Percentiles rank a stretch among this genome's conserved stretches.
Evolutionary conservation across 2,888 invertebrate genomes (phyloP).

Genomic region (Galerucella nymphaeae): DNA sequence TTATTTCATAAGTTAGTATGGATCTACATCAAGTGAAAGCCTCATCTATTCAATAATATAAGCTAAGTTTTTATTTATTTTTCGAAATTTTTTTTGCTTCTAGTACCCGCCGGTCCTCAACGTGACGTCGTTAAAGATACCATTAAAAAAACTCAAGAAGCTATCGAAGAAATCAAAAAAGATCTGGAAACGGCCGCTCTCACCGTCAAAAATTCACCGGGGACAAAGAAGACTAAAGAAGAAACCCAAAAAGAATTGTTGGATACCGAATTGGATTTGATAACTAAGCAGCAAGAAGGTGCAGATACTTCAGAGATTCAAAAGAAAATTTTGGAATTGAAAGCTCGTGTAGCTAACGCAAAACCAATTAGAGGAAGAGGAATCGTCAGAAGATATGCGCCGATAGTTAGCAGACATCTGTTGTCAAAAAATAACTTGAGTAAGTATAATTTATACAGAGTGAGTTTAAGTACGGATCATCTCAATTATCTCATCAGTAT

Average conservation of each 20-base stretch:
- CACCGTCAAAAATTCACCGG: slow-evolving; percentile 60
- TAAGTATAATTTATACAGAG: slow-evolving; percentile 34
- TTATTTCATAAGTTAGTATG: too few relatives aligned
- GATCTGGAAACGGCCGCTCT: slow-evolving; percentile 66
- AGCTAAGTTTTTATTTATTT: too few relatives aligned
- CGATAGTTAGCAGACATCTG: slow-evolving; percentile 58
- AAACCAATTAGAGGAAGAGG: slow-evolving; percentile 56
- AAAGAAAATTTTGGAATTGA: slow-evolving; percentile 80
- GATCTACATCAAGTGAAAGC: too few relatives aligned
- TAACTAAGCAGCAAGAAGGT: slow-evolving; percentile 89
- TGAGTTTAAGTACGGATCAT: too few relatives aligned
- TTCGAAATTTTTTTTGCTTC: slow-evolving; percentile 53
- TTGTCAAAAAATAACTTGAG: slow-evolving; percentile 61
- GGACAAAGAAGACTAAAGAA: slow-evolving; percentile 53
- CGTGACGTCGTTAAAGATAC: slow-evolving; percentile 81
- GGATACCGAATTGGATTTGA: slow-evolving; percentile 91
- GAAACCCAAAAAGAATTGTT: slow-evolving; percentile 77
- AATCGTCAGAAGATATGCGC: slow-evolving; percentile 61
- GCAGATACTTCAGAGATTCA: slow-evolving; percentile 86
- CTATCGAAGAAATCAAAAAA: slow-evolving; percentile 81
- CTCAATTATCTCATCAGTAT: too few relatives aligned
- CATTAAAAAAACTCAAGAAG: slow-evolving; percentile 84
- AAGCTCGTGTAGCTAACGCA: slow-evolving; percentile 64
- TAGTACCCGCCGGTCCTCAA: slow-evolving; percentile 76
- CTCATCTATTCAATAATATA: too few relatives aligned